Base-by-base conservation (phyloP, 2,113 vertebrate species). In the Thunnus maccoyii region DNA sequence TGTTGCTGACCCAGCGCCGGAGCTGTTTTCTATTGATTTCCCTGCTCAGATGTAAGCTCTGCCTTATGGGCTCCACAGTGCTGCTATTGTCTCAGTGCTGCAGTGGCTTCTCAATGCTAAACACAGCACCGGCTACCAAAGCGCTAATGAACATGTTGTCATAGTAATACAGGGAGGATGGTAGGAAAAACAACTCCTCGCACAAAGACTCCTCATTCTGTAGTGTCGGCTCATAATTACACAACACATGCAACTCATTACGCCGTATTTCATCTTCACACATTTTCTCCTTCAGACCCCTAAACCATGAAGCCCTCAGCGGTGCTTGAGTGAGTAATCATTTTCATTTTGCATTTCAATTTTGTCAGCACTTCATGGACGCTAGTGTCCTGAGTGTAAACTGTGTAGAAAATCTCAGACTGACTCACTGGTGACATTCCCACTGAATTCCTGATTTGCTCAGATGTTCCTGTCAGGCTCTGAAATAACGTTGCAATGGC, bases 111-210 rank as follows among this genome's bases (percentile, higher is more conserved):
- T 90, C 80, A 50, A 79, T 65, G 83, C 86, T 83, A 81, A 88
- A 85, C 89, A 89, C 76, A 76, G 90, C 86, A 80, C 64, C n/a
- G 85, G 80, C 90, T 89, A 90, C 83, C 83, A 88, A 87, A 78
- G 86, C 80, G 73, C 88, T 87, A 92, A 94, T 93, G 92, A 95
- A 92, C 55, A 75, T 92, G 95, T 96, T 95, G 94, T 95, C 95
- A 95, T 95, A 95, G 95, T 94, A 94, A 96, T 94, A 76, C 83
- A 88, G 89, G 70, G 88, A 92, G 83, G 88, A 91, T 64, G 92
- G 87, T 62, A 77, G 86, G 86, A 92, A 92, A 88, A 93, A 92
- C 83, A 91, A 93, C 85, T 88, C 88, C 85, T 86, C 78, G 62
- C 82, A 89, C 85, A 89, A 83, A 91, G 87, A 84, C 78, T 74